Evolutionary conservation across 2,888 invertebrate genomes (phyloP).

Genomic region (Cataglyphis altisquamis): DNA sequence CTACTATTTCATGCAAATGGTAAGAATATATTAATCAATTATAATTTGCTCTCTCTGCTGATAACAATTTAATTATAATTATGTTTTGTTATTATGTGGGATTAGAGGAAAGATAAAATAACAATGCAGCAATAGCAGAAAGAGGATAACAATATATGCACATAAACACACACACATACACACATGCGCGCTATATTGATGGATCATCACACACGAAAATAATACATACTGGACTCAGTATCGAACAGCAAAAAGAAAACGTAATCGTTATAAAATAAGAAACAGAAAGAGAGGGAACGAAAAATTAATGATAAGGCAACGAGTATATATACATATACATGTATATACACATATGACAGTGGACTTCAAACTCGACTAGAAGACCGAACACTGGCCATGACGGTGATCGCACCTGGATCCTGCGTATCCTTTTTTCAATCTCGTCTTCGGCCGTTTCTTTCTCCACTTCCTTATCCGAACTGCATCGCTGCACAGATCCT

Average conservation of each 20-base stretch:
- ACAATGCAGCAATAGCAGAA: constrained; percentile 18
- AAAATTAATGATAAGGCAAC: constrained; percentile 39
- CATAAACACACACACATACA: background rate
- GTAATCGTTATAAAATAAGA: constrained; percentile 36
- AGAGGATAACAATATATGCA: constrained; percentile 22
- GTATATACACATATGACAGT: constrained; percentile 47
- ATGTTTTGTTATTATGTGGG: background rate
- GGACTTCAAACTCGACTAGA: constrained; percentile 70
- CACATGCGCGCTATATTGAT: constrained; percentile 1
- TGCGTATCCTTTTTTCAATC: constrained; percentile 80
- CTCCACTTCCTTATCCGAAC: constrained; percentile 77
- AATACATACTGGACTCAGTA: constrained; percentile 31
- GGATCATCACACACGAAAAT: constrained; percentile 27
- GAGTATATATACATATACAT: constrained; percentile 48
- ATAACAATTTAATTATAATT: background rate
- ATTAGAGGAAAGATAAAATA: background rate
- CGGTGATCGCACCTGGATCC: constrained; percentile 84
- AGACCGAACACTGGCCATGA: constrained; percentile 77
- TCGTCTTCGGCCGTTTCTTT: constrained; percentile 78
- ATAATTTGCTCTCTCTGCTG: background rate
- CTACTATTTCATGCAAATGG: constrained; percentile 9
- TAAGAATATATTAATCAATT: background rate
- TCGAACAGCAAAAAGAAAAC: constrained; percentile 4
- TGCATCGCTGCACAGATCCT: constrained; percentile 78
- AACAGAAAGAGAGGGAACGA: constrained; percentile 40